Conservation (phyloP, 2,888 invertebrate genomes). For the Papilio gigon region DNA sequence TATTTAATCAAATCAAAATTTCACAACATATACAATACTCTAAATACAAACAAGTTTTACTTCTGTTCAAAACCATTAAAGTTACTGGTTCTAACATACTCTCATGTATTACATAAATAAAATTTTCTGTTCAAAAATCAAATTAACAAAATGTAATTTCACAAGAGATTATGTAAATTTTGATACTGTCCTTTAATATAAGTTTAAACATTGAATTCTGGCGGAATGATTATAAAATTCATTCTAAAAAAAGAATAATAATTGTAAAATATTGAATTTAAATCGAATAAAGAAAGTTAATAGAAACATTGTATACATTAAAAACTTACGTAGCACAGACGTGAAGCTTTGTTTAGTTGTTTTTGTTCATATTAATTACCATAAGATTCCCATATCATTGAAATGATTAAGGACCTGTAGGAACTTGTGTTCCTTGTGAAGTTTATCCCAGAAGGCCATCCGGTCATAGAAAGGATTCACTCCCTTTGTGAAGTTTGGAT, state of each 20-base stretch:
- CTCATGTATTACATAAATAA: too few relatives aligned
- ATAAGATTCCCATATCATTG: slow-evolving; percentile 65
- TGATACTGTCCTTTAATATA: too few relatives aligned
- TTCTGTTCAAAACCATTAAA: too few relatives aligned
- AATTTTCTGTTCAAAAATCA: too few relatives aligned
- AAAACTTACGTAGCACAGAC: not conserved
- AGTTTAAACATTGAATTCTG: too few relatives aligned
- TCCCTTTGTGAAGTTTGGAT: slow-evolving; percentile 71
- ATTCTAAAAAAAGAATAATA: not conserved
- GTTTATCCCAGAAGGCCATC: slow-evolving; percentile 75
- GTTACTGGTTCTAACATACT: too few relatives aligned
- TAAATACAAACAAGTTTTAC: too few relatives aligned
- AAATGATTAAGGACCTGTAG: slow-evolving; percentile 65
- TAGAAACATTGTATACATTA: too few relatives aligned
- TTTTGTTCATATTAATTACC: slow-evolving; percentile 46
- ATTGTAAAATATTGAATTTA: not conserved
- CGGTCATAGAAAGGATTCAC: slow-evolving; percentile 72
- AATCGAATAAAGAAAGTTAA: not conserved
- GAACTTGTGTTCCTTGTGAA: slow-evolving; percentile 65
- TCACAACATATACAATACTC: too few relatives aligned
- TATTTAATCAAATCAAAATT: too few relatives aligned
- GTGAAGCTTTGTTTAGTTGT: slow-evolving; percentile 1
- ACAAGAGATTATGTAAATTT: too few relatives aligned
- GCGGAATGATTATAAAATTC: not conserved
- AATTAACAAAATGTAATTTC: too few relatives aligned